Evolutionary conservation across 2,113 vertebrate genomes (phyloP), one percentile per base, ranked within the genome.

Genomic region (Psilopogon haemacephalus): DNA sequence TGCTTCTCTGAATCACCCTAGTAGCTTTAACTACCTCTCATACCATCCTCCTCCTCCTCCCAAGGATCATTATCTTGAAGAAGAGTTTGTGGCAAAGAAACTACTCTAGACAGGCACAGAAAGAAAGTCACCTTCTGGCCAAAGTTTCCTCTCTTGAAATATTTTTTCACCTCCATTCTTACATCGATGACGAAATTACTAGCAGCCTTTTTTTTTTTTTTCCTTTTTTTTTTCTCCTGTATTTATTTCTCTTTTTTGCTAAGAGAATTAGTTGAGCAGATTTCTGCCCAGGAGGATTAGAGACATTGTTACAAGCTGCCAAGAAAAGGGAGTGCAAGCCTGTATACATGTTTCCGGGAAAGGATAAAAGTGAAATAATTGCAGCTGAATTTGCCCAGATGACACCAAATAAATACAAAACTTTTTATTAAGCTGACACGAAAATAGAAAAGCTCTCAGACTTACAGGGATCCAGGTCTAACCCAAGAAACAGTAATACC

Each of bases 401-500:
- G 90, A 73, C 67, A 86, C 75, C 44, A 90, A 94, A 92, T 67
- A 96, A 94, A 89, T 38, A 80, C 30, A 76, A 87, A 92, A 73
- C 44, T 92, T 93, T 77, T 68, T 67, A 21, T 89, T 92, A 91
- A 87, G 89, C 84, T 70, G 84, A 79, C 74, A 23, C 6, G 76
- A 58, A 96, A 93, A 71, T 55, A 79, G 88, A 87, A 88, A 82
- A 88, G 30, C 90, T 90, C 81, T 76, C 73, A 68, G 77, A 69
- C 74, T 63, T 67, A 50, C 59, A 72, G 64, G 54, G 35, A 93
- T 84, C 74, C 50, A 0, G 71, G 79, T 64, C 70, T 56, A 81
- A 58, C 58, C 30, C 74, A 73, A 37, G 68, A 56, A 93, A 92
- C 8, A 77, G 69, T 83, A 94, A 91, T 74, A 85, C 26, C 30